phyloP scores from a whole-genome alignment of 2,113 vertebrate species.

The Nanorana parkeri region DNA sequence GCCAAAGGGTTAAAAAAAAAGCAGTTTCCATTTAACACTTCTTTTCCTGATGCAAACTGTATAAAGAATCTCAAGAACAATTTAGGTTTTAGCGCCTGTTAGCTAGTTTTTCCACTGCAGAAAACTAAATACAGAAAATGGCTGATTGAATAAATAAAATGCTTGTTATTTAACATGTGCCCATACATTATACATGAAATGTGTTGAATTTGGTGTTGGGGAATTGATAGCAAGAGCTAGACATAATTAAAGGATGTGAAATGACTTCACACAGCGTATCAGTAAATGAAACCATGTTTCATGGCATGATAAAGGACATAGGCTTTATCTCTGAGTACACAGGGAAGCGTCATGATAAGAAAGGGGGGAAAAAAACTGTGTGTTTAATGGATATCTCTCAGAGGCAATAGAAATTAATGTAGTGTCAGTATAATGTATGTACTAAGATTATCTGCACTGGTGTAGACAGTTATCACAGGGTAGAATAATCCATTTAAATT shows the following conservation, averaged over 20 bases:
- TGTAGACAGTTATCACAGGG: neutral
- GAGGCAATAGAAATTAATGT: neutral
- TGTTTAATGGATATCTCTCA: neutral
- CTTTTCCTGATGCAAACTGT: too few species aligned
- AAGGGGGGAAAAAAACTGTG: neutral
- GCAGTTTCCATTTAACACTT: too few species aligned
- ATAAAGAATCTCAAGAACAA: too few species aligned
- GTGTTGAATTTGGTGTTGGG: neutral
- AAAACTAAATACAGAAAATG: neutral
- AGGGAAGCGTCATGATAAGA: neutral
- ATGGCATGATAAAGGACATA: constrained; percentile 25
- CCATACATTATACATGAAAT: constrained; percentile 13
- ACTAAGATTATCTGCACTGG: neutral
- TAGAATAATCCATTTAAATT: neutral
- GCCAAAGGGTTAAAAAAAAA: too few species aligned
- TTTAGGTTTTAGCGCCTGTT: too few species aligned
- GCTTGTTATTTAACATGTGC: neutral
- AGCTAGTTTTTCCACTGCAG: neutral
- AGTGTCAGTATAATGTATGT: constrained; percentile 23
- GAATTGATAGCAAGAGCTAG: neutral
- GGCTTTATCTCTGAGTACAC: constrained; percentile 24
- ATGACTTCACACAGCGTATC: neutral
- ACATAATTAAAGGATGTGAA: constrained; percentile 24
- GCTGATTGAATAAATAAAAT: neutral
- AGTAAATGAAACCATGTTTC: constrained; percentile 3